phyloP scores from a whole-genome alignment of 2,888 invertebrate genomes.

The Lasius platythorax region DNA sequence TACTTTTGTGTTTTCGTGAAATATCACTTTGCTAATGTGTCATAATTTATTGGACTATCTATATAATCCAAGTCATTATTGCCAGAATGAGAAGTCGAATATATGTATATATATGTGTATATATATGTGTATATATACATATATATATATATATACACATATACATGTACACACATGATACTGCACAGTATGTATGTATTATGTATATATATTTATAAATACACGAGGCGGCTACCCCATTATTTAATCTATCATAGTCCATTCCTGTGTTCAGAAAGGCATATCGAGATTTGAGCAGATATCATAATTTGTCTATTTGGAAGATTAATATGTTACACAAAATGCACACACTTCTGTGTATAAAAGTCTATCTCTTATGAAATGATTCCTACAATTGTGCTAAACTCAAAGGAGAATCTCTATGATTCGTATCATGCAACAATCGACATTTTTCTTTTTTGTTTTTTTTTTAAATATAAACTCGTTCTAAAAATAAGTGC shows the following conservation, averaged over 20 bases:
- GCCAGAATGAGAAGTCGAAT: conserved; percentile 67
- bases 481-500: conserved; percentile 50
- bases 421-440: conserved; percentile 19
- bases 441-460: conserved; percentile 17
- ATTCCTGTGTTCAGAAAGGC: conserved; percentile 74
- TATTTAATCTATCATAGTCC: conserved; percentile 73
- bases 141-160: conserved; percentile 69
- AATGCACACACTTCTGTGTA: conserved; percentile 28
- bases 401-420: conserved; percentile 53
- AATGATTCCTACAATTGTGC: conserved; percentile 51
- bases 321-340: conserved; percentile 54
- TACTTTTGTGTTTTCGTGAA: background rate
- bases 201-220: conserved; percentile 71
- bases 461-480: conserved; percentile 31
- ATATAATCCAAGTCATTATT: conserved; percentile 63
- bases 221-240: conserved; percentile 71
- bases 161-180: conserved; percentile 56
- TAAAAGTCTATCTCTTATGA: conserved; percentile 37
- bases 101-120: conserved; percentile 64
- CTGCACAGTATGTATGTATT: conserved; percentile 55
- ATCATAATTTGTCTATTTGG: conserved; percentile 57
- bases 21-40: background rate
- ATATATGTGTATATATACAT: conserved; percentile 59
- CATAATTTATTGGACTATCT: background rate
- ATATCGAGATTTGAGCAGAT: conserved; percentile 68